These are phyloP conservation scores for Mesorhabditis belari DNA, from an alignment of 2,888 invertebrate species.

Conservation along the genomic window DNA sequence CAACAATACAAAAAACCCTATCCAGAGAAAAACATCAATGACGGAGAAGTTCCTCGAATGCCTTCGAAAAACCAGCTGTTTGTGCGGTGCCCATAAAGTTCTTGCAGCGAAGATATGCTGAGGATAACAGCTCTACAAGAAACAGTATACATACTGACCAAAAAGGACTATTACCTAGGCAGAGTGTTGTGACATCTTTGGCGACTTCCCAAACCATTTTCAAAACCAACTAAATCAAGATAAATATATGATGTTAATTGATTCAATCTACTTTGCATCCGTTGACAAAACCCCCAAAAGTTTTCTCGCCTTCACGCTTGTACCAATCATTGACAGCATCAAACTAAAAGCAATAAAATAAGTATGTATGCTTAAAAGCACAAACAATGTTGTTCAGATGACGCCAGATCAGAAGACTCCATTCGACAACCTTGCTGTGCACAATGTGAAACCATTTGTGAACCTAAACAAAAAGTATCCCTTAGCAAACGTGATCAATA, in stretches of 20 bases:
- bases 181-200: slow-evolving; percentile 5
- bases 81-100: background rate
- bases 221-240: slow-evolving; percentile 10
- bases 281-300: slow-evolving; percentile 11
- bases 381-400: slow-evolving; percentile 8
- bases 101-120: background rate
- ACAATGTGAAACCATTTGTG: slow-evolving; percentile 3
- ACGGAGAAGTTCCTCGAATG: background rate
- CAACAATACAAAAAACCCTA: too few relatives aligned
- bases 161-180: slow-evolving; percentile 5
- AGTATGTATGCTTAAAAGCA: background rate
- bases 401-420: slow-evolving; percentile 10
- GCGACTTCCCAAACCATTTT: slow-evolving; percentile 16
- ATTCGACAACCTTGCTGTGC: slow-evolving; percentile 16
- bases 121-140: background rate
- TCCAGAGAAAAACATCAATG: background rate
- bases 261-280: too few relatives aligned
- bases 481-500: background rate
- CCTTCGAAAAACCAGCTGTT: background rate
- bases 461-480: too few relatives aligned
- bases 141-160: background rate
- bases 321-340: slow-evolving; percentile 16
- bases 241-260: too few relatives aligned
- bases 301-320: slow-evolving; percentile 18
- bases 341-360: slow-evolving; percentile 4